A percentile compares a stretch with the other conserved stretches of the same genome.
phyloP scores from a whole-genome alignment of 2,797 vertebrate genomes.

The Galago senegalensis region DNA sequence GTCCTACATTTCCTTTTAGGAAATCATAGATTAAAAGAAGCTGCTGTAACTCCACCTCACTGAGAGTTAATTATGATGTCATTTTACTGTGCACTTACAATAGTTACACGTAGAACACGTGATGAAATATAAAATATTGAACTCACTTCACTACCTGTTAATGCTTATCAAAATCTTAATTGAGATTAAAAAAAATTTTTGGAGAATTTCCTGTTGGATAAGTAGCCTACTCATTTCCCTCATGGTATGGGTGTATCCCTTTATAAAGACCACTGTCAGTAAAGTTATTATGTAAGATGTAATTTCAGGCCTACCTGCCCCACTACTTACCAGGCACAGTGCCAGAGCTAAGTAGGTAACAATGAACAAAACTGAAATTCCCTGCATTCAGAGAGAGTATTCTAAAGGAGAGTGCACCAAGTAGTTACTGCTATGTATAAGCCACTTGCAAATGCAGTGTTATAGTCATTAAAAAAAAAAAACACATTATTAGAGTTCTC shows the following conservation, averaged over 20 bases:
- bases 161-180: neutral
- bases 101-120: neutral
- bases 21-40: neutral
- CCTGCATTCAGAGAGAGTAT: neutral
- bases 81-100: neutral
- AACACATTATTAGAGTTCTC: neutral
- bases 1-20: neutral
- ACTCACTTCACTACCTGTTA: neutral
- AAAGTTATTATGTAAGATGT: neutral
- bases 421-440: neutral
- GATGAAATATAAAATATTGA: neutral
- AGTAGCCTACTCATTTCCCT: neutral
- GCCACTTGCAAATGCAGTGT: neutral
- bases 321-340: neutral
- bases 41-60: neutral
- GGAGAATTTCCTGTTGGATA: neutral
- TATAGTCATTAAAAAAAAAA: neutral
- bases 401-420: neutral
- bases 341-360: neutral
- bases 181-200: constrained; percentile 17
- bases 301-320: neutral
- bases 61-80: neutral
- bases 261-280: neutral
- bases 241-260: neutral
- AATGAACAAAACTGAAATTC: neutral